These are phyloP conservation scores for Rotaria sp. DNA, from an alignment of 2,888 invertebrate genomes.

Conservation along the genomic window DNA sequence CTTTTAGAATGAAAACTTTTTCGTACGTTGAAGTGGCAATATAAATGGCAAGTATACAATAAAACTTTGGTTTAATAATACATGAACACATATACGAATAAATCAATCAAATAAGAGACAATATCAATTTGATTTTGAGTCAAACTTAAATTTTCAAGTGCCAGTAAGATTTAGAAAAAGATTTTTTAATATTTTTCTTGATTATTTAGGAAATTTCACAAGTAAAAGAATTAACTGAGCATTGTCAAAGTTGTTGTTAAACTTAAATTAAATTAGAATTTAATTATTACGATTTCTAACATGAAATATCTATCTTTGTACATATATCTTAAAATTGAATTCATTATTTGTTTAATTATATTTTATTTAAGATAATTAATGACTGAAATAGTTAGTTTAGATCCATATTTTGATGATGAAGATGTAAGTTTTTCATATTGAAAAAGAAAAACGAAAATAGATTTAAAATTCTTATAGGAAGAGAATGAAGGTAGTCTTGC, in stretches of 20 bases:
- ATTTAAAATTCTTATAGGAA: neutral
- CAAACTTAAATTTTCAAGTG: too few relatives aligned
- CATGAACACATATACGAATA: neutral
- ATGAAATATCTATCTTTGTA: too few relatives aligned
- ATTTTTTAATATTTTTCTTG: neutral
- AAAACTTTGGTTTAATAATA: neutral
- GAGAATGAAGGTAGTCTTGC: neutral
- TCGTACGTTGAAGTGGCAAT: neutral
- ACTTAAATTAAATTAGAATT: neutral
- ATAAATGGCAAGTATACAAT: neutral
- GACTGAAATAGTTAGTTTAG: neutral
- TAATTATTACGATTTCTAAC: too few relatives aligned
- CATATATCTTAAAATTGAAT: too few relatives aligned
- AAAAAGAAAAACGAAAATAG: neutral
- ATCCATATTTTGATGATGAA: constrained; percentile 8
- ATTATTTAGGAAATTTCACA: neutral
- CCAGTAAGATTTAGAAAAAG: neutral
- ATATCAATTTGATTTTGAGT: neutral
- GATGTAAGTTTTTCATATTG: neutral
- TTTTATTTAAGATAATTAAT: neutral
- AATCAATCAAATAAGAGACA: neutral
- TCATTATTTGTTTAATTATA: too few relatives aligned
- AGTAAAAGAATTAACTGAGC: neutral
- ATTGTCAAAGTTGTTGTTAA: neutral
- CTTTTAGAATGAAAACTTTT: neutral